A percentile compares a stretch with the other conserved stretches of the same genome.
Evolutionary conservation across 92 coral and sea anemone species (phyloP).

Genomic region (Porites rus): DNA sequence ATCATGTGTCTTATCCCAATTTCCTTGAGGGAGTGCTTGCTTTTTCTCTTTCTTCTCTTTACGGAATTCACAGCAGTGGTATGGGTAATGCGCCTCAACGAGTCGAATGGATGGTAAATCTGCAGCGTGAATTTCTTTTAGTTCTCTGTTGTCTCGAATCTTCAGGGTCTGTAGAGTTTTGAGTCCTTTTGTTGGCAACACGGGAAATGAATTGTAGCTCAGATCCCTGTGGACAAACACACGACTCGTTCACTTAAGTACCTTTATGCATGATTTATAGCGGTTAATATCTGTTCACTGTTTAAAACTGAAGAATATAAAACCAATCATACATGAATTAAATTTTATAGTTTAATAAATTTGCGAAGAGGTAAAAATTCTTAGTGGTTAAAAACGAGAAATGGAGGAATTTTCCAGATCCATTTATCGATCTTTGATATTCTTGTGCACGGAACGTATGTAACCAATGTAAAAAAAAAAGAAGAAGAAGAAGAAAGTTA

Average conservation of each 20-base stretch:
- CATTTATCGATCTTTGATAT: too few species aligned
- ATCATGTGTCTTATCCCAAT: conserved; percentile 2
- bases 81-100: conserved; percentile 75
- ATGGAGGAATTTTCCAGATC: too few species aligned
- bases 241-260: not conserved
- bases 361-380: too few species aligned
- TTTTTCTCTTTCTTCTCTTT: conserved; percentile 44
- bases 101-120: conserved; percentile 67
- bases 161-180: conserved; percentile 51
- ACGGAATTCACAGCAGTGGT: conserved; percentile 91
- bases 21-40: conserved; percentile 1
- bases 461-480: too few species aligned
- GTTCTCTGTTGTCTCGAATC: conserved; percentile 72
- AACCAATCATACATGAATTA: too few species aligned
- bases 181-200: conserved; percentile 82
- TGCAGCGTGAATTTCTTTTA: conserved; percentile 72
- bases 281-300: too few species aligned
- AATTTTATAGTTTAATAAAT: too few species aligned
- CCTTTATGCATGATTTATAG: not conserved
- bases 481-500: too few species aligned
- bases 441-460: too few species aligned
- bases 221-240: conserved; percentile 67
- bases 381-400: too few species aligned
- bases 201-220: conserved; percentile 71
- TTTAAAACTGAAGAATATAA: too few species aligned